Conservation (phyloP, 1,140 invertebrate species). For the Drosophila bifasciata region DNA sequence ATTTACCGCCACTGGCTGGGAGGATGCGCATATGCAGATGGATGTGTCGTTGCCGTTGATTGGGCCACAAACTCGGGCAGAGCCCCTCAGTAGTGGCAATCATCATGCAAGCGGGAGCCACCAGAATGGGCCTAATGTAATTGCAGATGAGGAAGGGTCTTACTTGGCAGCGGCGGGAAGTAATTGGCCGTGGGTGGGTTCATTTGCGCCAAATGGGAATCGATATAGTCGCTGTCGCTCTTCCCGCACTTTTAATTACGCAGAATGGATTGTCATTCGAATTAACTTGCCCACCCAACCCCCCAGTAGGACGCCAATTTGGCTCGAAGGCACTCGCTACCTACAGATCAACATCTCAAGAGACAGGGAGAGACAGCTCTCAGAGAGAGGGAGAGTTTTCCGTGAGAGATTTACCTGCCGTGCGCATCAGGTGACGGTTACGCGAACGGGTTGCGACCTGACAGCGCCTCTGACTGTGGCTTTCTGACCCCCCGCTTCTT, state of each 20-base stretch:
- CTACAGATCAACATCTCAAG: neutral
- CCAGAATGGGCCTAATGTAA: slow-evolving; percentile 68
- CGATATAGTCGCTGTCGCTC: neutral
- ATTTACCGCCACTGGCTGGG: slow-evolving; percentile 41
- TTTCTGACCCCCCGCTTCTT: slow-evolving; percentile 9
- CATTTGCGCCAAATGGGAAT: slow-evolving; percentile 64
- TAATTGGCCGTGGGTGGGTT: slow-evolving; percentile 61
- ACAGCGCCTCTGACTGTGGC: neutral
- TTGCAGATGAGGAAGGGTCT: slow-evolving; percentile 28
- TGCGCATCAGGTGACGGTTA: slow-evolving; percentile 66
- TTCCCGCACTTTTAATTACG: slow-evolving; percentile 67
- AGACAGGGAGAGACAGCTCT: no score
- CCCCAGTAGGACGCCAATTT: neutral
- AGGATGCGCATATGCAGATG: slow-evolving; percentile 72
- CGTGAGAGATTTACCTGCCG: slow-evolving; percentile 32
- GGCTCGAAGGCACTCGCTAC: slow-evolving; percentile 17
- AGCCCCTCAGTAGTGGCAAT: slow-evolving; percentile 48
- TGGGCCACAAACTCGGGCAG: slow-evolving; percentile 59
- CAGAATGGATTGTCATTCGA: slow-evolving; percentile 51
- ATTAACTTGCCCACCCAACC: slow-evolving; percentile 18
- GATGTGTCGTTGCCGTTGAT: slow-evolving; percentile 45
- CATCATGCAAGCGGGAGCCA: slow-evolving; percentile 40
- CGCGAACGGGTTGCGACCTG: slow-evolving; percentile 59
- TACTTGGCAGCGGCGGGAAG: neutral
- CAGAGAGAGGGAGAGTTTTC: slow-evolving; percentile 38